Evolutionary conservation across 2,113 vertebrate species (phyloP), one percentile per base, ranked within the genome.

Genomic region (Cryptotis parvus): DNA sequence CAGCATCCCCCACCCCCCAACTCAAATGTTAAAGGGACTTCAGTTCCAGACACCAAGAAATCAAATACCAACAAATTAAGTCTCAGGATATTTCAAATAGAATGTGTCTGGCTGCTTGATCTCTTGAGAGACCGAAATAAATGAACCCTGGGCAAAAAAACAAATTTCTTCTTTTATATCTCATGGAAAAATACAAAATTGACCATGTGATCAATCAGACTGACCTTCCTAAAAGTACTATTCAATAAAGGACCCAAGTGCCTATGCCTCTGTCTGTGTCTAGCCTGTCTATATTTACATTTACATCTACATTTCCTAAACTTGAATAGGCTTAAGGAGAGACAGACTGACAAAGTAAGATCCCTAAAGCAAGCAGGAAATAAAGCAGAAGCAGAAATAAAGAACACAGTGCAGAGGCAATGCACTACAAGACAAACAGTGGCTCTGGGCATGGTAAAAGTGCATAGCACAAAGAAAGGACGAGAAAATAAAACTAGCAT

Each of bases 21-120:
- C n/a, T n/a, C n/a, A n/a, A n/a, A n/a, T n/a, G n/a, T n/a, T n/a
- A n/a, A n/a, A n/a, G 43, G 22, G 68, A 14, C n/a, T 26, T 77
- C 52, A 65, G 8, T 68, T 58, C 29, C 22, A 26, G 14, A 45
- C 68, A 66, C 41, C 80, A n/a, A 74, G n/a, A 84, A 80, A 52
- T 3, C 20, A 43, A 81, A 9, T 79, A 91, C 49, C 76, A 83
- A 43, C 35, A 91, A 96, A 87, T 75, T 80, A 58, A 84, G 52
- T 45, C 63, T 52, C 43, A 68, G 35, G 65, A 1, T 37, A 16
- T 91, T 75, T 87, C 69, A 83, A 87, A 87, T n/a, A 72, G 26
- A 87, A 77, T 84, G 49, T 73, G 39, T 83, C 27, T 72, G 12
- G 4, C 9, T 79, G 31, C 69, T 33, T 84, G 33, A 88, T 12